Base-by-base conservation (phyloP, 2,113 vertebrate species). In the Fulica atra region DNA sequence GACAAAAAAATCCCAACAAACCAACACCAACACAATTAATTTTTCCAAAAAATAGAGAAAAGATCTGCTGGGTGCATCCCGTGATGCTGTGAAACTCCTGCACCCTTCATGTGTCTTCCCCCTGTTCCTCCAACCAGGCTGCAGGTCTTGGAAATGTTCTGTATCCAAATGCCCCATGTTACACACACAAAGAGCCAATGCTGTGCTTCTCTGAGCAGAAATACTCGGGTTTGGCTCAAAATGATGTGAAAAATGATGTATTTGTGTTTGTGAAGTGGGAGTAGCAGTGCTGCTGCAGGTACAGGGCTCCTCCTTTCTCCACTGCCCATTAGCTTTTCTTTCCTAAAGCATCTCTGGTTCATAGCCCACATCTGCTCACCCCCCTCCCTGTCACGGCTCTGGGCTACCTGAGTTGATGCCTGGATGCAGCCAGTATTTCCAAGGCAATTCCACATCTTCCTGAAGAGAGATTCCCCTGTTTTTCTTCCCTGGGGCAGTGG, bases 251-350 rank as follows among this genome's bases (percentile, higher is more conserved):
- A 86, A 86, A 48, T 6, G 48, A 48, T 6, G 11, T 9, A 18
- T 44, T 44, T 44, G 44, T 44, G 44, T 18, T 18, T 18, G 44
- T 44, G 44, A 13, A 40, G 13, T 0, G 2, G 44, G 44, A 40
- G 63, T 13, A 23, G 28, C 0, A 0, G 29, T 0, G 6, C 3
- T 6, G 33, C 11, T 20, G 4, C 20, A 40, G 64, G 57, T 29
- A 48, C 0, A 4, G 36, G 6, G 14, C 6, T 65, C 15, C 63
- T 53, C 51, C n/a, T 50, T 51, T n/a, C 78, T n/a, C 33, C 3
- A 0, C 33, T n/a, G 56, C 51, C 28, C 24, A 3, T 2, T 5
- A 2, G 12, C 21, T 73, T 70, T 63, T 59, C 42, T 28, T 17
- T 11, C 61, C 36, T 31, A 26, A 63, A 87, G 4, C 51, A 20